Evolutionary conservation across 1,140 invertebrate species (phyloP).

Genomic region (Harlomillsia oculata): DNA sequence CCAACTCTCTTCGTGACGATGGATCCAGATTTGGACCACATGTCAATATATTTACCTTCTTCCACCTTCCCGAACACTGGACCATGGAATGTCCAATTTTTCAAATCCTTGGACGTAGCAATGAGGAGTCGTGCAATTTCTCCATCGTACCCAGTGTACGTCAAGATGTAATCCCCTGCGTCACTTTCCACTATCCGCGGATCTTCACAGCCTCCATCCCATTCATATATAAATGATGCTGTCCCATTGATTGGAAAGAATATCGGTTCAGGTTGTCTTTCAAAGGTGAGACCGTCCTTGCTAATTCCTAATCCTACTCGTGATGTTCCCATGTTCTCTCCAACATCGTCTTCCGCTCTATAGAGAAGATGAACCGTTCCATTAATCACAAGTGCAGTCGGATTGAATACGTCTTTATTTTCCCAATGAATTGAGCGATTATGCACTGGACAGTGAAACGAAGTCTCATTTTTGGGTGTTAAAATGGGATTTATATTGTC

Average conservation of each 20-base stretch:
- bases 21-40: slow-evolving; percentile 18
- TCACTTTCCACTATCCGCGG: slow-evolving; percentile 7
- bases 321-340: slow-evolving; percentile 7
- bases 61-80: neutral
- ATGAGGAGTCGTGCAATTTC: slow-evolving; percentile 4
- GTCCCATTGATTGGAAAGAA: slow-evolving; percentile 20
- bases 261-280: neutral
- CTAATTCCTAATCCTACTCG: slow-evolving; percentile 18
- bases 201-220: slow-evolving; percentile 22
- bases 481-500: slow-evolving; percentile 19
- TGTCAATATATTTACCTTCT: neutral
- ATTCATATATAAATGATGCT: slow-evolving; percentile 1
- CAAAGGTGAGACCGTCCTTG: slow-evolving; percentile 16
- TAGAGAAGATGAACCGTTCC: slow-evolving; percentile 18
- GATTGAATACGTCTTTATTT: slow-evolving; percentile 25
- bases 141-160: slow-evolving; percentile 18
- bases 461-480: neutral
- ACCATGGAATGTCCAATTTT: slow-evolving; percentile 16
- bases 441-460: slow-evolving; percentile 16
- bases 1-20: slow-evolving; percentile 2
- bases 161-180: slow-evolving; percentile 13
- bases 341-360: slow-evolving; percentile 13
- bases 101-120: slow-evolving; percentile 5
- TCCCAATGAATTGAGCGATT: slow-evolving; percentile 11
- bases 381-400: slow-evolving; percentile 16